phyloP scores from a whole-genome alignment of 2,113 vertebrate genomes.

The Alectura lathami region DNA sequence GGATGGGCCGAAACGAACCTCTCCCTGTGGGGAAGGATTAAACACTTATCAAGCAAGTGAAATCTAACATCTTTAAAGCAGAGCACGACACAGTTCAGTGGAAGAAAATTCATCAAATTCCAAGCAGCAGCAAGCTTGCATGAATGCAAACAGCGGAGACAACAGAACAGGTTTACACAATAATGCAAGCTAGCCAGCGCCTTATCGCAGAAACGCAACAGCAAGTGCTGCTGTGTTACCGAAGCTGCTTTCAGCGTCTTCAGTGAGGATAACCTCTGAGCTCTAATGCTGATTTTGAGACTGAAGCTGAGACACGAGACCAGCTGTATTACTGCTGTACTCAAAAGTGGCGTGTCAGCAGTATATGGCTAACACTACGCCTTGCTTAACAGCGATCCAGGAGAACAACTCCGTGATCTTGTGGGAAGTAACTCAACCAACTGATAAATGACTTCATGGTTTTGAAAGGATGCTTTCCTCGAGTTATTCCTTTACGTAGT shows the following conservation, averaged over 20 bases:
- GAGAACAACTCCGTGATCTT: not conserved
- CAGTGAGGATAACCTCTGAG: not conserved
- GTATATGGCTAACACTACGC: not conserved
- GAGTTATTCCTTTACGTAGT: not conserved
- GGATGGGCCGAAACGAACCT: constrained; percentile 95
- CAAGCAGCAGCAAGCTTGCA: not conserved
- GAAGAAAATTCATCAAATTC: not conserved
- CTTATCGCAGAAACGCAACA: rapidly evolving
- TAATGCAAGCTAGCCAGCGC: not conserved
- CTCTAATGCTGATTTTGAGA: not conserved
- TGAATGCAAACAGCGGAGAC: not conserved
- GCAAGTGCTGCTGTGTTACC: not conserved
- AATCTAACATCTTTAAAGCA: not conserved
- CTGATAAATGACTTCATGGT: not conserved
- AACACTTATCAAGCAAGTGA: not conserved
- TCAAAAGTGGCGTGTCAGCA: not conserved
- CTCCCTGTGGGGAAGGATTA: constrained; percentile 74
- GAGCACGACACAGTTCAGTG: not conserved
- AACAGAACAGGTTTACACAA: not conserved
- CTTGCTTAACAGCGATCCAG: not conserved
- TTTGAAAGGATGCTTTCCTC: not conserved
- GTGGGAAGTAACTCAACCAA: not conserved
- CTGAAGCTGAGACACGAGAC: not conserved
- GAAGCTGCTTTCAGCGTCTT: not conserved
- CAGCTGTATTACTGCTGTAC: not conserved